Conservation (phyloP, 2,113 vertebrate genomes). For the Apaloderma vittatum region DNA sequence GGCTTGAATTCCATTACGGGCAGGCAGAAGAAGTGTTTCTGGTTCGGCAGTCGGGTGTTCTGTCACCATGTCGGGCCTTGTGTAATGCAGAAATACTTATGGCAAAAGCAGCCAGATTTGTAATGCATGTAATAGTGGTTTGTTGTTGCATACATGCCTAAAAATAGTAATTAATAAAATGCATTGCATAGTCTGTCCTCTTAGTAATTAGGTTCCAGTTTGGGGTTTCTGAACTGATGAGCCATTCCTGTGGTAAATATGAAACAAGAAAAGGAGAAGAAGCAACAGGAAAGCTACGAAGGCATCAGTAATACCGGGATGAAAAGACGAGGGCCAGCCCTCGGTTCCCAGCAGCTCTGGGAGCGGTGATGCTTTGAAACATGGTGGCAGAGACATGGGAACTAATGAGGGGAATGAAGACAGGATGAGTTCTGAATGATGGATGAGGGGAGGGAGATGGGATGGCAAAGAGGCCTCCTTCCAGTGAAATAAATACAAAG, state of each 20-base stretch:
- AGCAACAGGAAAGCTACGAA: neutral
- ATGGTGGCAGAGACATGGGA: neutral
- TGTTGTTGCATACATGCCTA: neutral
- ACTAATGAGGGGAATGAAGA: neutral
- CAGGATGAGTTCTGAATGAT: constrained; percentile 1
- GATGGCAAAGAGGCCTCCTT: constrained; percentile 19
- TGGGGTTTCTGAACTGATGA: neutral
- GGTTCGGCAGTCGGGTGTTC: neutral
- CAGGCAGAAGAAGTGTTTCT: neutral
- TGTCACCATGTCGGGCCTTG: neutral
- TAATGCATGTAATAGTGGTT: neutral
- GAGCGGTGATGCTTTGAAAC: neutral
- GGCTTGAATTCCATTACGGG: neutral
- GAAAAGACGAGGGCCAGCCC: neutral
- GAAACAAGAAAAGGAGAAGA: neutral
- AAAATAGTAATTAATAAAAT: neutral
- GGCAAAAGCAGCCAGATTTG: neutral
- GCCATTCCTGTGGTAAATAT: neutral
- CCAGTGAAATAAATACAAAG: constrained; percentile 30
- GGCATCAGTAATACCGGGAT: neutral
- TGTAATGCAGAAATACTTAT: neutral
- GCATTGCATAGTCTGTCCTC: neutral
- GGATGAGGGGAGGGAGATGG: constrained; percentile 25
- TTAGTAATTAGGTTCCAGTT: neutral
- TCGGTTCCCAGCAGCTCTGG: neutral